phyloP scores from a whole-genome alignment of 2,888 invertebrate genomes.

The Drosophila recens region DNA sequence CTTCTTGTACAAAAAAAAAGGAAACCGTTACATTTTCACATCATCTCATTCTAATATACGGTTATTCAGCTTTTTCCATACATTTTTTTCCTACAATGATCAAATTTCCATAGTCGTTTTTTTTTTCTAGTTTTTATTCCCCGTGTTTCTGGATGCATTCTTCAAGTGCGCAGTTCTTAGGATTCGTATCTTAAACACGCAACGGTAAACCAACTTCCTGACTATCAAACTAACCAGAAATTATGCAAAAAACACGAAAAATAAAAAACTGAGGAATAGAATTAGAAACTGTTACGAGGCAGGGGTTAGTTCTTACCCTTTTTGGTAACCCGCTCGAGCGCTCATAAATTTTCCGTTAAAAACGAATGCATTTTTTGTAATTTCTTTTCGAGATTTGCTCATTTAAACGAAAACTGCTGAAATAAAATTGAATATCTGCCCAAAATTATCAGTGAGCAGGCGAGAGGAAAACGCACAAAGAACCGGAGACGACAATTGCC shows the following conservation, averaged over 20 bases:
- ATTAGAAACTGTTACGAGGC: constrained; percentile 3
- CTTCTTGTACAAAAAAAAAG: neutral
- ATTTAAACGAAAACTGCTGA: constrained; percentile 72
- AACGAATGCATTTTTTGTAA: constrained; percentile 61
- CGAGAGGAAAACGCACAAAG: constrained; percentile 33
- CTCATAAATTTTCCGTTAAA: constrained; percentile 80
- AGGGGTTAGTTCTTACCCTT: constrained; percentile 29
- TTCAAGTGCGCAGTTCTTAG: constrained; percentile 48
- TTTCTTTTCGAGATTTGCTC: constrained; percentile 58
- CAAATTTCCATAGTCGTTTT: constrained; percentile 45
- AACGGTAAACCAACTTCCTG: constrained; percentile 52
- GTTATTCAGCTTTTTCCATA: constrained; percentile 4
- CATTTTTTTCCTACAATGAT: constrained; percentile 31
- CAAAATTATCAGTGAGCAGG: constrained; percentile 33
- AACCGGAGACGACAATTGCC: constrained; percentile 72
- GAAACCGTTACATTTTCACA: constrained; percentile 58
- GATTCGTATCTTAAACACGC: constrained; percentile 77
- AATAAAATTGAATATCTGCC: constrained; percentile 57
- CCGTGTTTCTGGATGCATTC: neutral
- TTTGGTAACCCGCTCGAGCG: constrained; percentile 33
- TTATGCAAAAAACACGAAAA: constrained; percentile 49
- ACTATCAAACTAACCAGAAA: constrained; percentile 30
- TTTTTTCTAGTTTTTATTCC: constrained; percentile 14
- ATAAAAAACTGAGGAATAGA: constrained; percentile 2
- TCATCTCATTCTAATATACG: constrained; percentile 12